phyloP scores from a whole-genome alignment of 1,140 invertebrate genomes.

The Ditylenchus dipsaci region DNA sequence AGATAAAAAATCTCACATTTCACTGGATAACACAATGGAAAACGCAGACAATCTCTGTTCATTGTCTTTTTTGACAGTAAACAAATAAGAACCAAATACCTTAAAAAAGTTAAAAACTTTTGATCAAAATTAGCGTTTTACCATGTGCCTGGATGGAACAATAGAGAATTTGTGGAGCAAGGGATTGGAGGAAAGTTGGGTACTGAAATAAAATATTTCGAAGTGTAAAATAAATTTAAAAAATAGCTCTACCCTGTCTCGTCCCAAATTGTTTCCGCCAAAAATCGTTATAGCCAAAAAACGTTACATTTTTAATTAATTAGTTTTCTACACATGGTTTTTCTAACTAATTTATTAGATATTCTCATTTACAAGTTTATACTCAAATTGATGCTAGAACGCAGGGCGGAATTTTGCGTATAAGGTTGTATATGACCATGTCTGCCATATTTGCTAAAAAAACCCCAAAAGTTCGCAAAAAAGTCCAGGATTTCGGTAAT shows the following conservation, averaged over 20 bases:
- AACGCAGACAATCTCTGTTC: slow-evolving; percentile 10
- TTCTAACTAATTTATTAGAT: neutral
- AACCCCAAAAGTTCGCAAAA: too few species aligned
- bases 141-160: slow-evolving; percentile 17
- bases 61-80: neutral
- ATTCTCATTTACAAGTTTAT: neutral
- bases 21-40: slow-evolving; percentile 20
- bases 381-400: too few species aligned
- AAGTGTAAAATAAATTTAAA: neutral
- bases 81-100: slow-evolving; percentile 22
- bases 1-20: slow-evolving; percentile 11
- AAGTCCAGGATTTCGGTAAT: too few species aligned
- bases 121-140: neutral
- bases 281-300: too few species aligned
- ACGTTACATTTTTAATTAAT: too few species aligned
- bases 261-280: too few species aligned
- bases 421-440: too few species aligned
- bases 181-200: slow-evolving; percentile 34
- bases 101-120: neutral
- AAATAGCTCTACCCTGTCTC: slow-evolving; percentile 3
- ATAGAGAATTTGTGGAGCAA: slow-evolving; percentile 31
- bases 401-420: too few species aligned
- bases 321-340: too few species aligned
- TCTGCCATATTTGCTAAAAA: too few species aligned
- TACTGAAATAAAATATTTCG: slow-evolving; percentile 13